A percentile compares a stretch with the other conserved stretches of the same genome.
phyloP scores from a whole-genome alignment of 2,113 vertebrate genomes.

The Engystomops pustulosus region DNA sequence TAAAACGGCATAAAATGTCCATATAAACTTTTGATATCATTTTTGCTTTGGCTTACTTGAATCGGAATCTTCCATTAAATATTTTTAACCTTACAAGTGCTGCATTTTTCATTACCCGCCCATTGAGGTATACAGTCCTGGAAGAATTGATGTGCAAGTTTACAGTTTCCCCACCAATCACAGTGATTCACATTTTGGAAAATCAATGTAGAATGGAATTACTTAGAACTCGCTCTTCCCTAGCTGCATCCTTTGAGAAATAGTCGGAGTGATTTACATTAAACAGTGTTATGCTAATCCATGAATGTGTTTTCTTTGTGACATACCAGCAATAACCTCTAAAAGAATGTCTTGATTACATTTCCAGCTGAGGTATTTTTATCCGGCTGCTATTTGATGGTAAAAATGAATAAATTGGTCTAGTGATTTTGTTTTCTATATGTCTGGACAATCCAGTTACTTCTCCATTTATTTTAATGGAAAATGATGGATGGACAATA shows the following conservation, averaged over 20 bases:
- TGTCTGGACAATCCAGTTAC: neutral
- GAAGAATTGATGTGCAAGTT: neutral
- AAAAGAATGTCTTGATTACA: neutral
- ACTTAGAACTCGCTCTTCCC: neutral
- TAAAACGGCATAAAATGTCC: too few relatives aligned
- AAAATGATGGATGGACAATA: neutral
- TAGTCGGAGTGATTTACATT: neutral
- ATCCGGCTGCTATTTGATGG: neutral
- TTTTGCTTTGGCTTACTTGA: too few relatives aligned
- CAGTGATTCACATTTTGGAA: neutral
- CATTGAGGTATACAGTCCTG: neutral
- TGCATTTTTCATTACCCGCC: neutral
- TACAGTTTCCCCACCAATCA: neutral
- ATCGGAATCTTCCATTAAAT: too few relatives aligned
- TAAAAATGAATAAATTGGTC: neutral
- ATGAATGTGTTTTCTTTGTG: neutral
- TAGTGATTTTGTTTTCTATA: neutral
- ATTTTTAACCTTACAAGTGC: neutral
- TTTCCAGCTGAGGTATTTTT: conserved; percentile 5
- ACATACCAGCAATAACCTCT: neutral
- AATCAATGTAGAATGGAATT: neutral
- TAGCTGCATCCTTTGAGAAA: neutral
- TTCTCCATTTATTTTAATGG: neutral
- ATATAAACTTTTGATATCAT: too few relatives aligned
- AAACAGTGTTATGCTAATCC: conserved; percentile 8